These are phyloP conservation scores for Eulemur coronatus DNA, from an alignment of 2,797 vertebrate genomes.

Conservation along the genomic window DNA sequence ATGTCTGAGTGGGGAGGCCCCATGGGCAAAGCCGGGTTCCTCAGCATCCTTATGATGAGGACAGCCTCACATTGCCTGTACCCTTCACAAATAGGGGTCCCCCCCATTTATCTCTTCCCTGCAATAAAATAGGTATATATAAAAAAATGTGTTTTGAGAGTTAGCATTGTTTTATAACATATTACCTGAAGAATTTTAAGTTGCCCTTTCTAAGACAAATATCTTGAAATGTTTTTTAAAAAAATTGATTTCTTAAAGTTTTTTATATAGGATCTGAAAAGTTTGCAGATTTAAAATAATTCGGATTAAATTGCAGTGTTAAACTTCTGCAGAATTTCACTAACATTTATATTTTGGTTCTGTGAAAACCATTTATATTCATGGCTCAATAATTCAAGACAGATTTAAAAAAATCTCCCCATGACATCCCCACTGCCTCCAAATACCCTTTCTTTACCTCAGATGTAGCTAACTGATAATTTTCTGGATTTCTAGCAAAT, in stretches of 20 bases:
- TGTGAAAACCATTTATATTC: not conserved
- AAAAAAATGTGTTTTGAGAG: not conserved
- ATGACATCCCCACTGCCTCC: not conserved
- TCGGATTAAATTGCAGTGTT: not conserved
- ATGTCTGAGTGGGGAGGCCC: too few relatives aligned
- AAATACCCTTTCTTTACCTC: not conserved
- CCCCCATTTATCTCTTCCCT: not conserved
- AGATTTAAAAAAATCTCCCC: not conserved
- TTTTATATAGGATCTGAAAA: not conserved
- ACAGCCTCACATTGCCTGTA: fast-evolving
- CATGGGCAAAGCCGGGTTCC: not conserved
- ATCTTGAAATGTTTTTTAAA: not conserved
- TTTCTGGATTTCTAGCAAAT: constrained; percentile 37
- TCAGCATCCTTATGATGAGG: not conserved
- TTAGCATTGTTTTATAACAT: not conserved
- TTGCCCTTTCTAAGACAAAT: not conserved
- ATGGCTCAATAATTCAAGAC: not conserved
- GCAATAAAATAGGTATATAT: not conserved
- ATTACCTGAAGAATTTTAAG: not conserved
- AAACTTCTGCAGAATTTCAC: not conserved
- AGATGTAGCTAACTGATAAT: not conserved
- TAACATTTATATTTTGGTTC: not conserved
- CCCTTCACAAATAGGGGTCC: not conserved
- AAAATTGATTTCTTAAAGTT: not conserved
- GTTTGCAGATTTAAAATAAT: not conserved